Base-by-base conservation (phyloP, 2,797 vertebrate species). In the Sarcoramphus papa region DNA sequence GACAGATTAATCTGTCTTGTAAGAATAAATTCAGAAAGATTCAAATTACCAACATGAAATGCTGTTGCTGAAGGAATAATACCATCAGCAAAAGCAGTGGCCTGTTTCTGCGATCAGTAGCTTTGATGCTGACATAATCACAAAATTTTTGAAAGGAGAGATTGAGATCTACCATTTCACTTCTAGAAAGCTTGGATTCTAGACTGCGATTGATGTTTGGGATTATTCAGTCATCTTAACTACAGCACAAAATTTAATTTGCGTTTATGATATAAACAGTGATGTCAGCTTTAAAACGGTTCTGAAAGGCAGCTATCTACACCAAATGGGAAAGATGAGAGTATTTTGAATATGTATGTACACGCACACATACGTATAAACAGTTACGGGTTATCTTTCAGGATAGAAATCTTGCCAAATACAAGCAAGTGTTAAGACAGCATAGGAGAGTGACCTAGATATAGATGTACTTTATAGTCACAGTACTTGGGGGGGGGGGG, bases 361-460 rank as follows among this genome's bases (percentile, higher is more conserved):
- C 11, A 7, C 0, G 0, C 11, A 10, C 4, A 12, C 3, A 24
- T 45, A 22, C 10, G 8, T 17, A 6, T 20, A 45, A 2, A 2
- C 33, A 56, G 14, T 51, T 72, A 10, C 5, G 21, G 6, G 9
- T 80, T 74, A 40, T 65, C 31, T 90, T 79, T 40, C 33, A 67
- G 41, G 70, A 41, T 5, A 43, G 51, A 85, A 69, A 50, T 51
- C 25, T 75, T 69, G 20, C 9, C 37, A 69, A 73, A 57, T 59
- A 48, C 27, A 51, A 27, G 30, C 10, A 45, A 23, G 4, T 10
- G 10, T 47, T 72, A 67, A 62, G 30, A 12, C 8, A 54, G 15
- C 47, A 9, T 11, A 20, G 40, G 48, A 73, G 35, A 22, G 45
- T 37, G 65, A 15, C 24, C 45, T 85, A 28, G 51, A 19, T 51